Percentiles rank a stretch among this genome's conserved stretches.
phyloP scores from a whole-genome alignment of 2,797 vertebrate genomes.

The Pagetopsis macropterus region DNA sequence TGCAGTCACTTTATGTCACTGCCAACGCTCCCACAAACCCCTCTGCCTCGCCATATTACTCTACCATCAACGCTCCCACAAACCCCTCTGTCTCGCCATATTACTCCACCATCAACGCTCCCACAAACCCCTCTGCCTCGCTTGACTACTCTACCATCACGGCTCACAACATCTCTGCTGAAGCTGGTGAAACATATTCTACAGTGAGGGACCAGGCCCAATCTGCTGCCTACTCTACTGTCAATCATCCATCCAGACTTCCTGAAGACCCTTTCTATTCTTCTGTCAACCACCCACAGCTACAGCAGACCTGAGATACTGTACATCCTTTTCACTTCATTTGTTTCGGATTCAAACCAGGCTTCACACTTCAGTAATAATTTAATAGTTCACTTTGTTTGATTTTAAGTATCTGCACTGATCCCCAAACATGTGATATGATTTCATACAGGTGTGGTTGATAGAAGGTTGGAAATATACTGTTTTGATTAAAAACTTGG shows the following conservation, averaged over 20 bases:
- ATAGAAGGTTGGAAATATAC: no score
- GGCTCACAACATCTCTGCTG: neutral
- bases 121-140: neutral
- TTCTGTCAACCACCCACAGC: neutral
- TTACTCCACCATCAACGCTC: no score
- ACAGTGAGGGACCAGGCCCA: neutral
- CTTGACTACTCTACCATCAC: constrained; percentile 15
- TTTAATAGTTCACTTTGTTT: neutral
- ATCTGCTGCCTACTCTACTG: neutral
- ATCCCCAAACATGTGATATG: neutral
- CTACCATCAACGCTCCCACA: no score
- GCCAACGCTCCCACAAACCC: constrained; percentile 7
- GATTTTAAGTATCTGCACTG: neutral
- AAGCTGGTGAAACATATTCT: constrained; percentile 16
- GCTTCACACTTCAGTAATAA: neutral
- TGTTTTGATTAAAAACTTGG: no score
- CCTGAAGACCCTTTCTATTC: neutral
- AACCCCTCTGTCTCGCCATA: no score
- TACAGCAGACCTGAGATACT: neutral
- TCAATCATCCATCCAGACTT: neutral
- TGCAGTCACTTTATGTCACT: constrained; percentile 16
- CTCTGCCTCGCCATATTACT: no score
- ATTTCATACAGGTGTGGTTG: neutral
- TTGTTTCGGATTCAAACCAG: no score
- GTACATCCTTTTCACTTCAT: neutral